Conservation (phyloP, 1,140 invertebrate genomes). For the Yoshiicerus persimilis region DNA sequence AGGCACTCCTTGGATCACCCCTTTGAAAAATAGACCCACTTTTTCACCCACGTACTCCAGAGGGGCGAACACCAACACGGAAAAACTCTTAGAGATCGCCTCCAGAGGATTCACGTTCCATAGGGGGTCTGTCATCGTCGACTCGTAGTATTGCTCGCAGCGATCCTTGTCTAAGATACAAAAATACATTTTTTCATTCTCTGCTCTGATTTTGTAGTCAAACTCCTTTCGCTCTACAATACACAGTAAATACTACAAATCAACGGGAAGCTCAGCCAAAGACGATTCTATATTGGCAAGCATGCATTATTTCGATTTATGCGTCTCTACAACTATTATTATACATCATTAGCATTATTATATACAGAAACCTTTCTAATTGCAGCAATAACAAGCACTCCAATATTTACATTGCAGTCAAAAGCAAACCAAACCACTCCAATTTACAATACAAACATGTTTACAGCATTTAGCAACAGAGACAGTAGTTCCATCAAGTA, state of each 20-base stretch:
- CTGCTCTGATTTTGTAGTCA: too few species aligned
- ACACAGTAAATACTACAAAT: background rate
- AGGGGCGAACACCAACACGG: constrained; percentile 30
- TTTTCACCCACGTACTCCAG: constrained; percentile 35
- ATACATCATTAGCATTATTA: too few species aligned
- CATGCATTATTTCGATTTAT: background rate
- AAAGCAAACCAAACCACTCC: background rate
- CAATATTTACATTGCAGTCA: too few species aligned
- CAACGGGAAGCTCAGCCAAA: background rate
- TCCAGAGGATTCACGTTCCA: constrained; percentile 35
- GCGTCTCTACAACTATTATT: too few species aligned
- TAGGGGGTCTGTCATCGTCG: constrained; percentile 38
- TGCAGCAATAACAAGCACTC: too few species aligned
- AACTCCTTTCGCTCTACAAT: too few species aligned
- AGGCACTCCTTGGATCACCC: background rate
- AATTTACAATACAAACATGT: background rate
- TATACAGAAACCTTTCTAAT: too few species aligned
- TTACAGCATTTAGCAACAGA: background rate
- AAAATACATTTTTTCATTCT: background rate
- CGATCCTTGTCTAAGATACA: constrained; percentile 31
- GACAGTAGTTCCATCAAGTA: background rate
- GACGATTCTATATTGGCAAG: background rate
- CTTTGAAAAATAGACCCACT: constrained; percentile 28
- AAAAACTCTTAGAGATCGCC: constrained; percentile 29
- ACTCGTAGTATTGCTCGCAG: constrained; percentile 33